A percentile compares a stretch with the other conserved stretches of the same genome.
Evolutionary conservation across 1,140 invertebrate species (phyloP).

Genomic region (Drosophila pseudoobscura): DNA sequence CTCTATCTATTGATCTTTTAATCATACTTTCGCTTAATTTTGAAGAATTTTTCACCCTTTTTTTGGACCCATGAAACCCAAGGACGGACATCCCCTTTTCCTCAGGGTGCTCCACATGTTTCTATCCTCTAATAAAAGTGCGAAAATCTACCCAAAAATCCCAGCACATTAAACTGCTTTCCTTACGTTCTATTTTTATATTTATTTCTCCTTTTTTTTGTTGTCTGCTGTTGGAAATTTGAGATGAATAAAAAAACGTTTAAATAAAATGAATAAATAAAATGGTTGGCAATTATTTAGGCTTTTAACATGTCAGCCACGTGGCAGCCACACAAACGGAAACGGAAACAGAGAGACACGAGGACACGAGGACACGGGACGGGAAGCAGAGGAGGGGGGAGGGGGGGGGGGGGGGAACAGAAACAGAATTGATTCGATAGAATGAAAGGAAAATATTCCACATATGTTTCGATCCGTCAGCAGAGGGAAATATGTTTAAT

Average conservation of each 20-base stretch:
- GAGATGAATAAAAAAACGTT: conserved; percentile 32
- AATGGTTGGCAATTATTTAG: conserved; percentile 67
- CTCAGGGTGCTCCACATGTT: too few relatives aligned
- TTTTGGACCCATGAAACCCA: too few relatives aligned
- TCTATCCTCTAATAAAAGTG: too few relatives aligned
- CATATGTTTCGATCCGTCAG: conserved; percentile 34
- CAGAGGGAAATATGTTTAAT: conserved; percentile 7
- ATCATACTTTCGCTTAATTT: too few relatives aligned
- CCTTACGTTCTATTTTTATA: not conserved
- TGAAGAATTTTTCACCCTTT: too few relatives aligned
- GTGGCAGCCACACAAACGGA: conserved; percentile 65
- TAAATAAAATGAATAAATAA: conserved; percentile 53
- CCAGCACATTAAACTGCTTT: not conserved
- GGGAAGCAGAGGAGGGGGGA: conserved; percentile 10
- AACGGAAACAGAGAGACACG: conserved; percentile 39
- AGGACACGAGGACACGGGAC: too few relatives aligned
- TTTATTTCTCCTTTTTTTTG: too few relatives aligned
- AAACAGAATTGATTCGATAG: conserved; percentile 64
- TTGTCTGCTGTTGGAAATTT: too few relatives aligned
- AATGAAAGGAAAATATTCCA: conserved; percentile 33
- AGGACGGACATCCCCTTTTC: too few relatives aligned
- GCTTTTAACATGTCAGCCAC: conserved; percentile 74
- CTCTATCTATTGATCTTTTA: too few relatives aligned
- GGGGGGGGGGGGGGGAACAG: conserved; percentile 19
- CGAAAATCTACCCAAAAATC: too few relatives aligned